Percentiles rank a stretch among this genome's conserved stretches.
These are phyloP conservation scores for Synergus laeviventris DNA, from an alignment of 2,888 invertebrate species.

Conservation along the genomic window DNA sequence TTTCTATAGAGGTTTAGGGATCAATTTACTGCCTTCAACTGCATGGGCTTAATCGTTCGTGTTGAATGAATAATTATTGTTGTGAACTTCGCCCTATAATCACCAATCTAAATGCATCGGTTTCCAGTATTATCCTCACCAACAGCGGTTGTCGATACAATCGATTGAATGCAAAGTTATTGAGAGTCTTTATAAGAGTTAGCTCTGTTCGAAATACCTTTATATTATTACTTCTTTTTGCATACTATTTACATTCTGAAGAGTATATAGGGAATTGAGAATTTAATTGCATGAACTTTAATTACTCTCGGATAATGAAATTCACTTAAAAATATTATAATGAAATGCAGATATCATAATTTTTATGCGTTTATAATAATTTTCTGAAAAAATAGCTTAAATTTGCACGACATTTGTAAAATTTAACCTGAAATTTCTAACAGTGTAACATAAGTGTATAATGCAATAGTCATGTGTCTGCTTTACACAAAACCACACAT, in stretches of 20 bases:
- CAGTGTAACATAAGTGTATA: no score
- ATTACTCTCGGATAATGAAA: background rate
- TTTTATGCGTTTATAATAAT: no score
- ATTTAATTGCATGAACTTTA: background rate
- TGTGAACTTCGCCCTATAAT: constrained; percentile 22
- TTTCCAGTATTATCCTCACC: constrained; percentile 22
- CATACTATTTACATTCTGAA: background rate
- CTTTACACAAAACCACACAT: background rate
- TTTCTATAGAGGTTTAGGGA: background rate
- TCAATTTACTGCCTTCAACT: background rate
- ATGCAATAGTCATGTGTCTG: no score
- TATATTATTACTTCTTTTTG: background rate
- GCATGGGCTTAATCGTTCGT: background rate
- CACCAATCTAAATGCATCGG: constrained; percentile 39
- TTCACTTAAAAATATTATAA: background rate
- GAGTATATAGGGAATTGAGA: background rate
- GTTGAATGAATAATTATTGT: constrained; percentile 29
- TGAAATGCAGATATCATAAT: background rate
- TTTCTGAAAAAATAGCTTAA: no score
- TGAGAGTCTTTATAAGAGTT: background rate
- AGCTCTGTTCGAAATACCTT: background rate
- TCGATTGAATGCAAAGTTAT: constrained; percentile 21
- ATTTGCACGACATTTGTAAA: no score
- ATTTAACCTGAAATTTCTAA: no score
- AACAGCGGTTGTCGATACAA: constrained; percentile 13